phyloP scores from a whole-genome alignment of 2,797 vertebrate genomes.

The Onychomys arenicola region DNA sequence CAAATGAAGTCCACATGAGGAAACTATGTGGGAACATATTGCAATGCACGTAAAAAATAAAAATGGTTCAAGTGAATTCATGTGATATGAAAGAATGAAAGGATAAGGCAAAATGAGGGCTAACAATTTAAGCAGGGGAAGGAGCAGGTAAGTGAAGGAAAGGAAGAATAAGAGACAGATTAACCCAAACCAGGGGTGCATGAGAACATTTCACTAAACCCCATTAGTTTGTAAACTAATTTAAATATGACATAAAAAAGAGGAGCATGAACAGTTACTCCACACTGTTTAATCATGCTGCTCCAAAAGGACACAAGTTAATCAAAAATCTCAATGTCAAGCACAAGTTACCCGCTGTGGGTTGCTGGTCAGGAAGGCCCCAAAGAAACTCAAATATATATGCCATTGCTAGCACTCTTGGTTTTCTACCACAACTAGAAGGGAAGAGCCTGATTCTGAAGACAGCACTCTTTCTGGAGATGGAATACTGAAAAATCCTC shows the following conservation, averaged over 20 bases:
- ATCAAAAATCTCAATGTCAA: background rate
- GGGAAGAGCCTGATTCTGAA: background rate
- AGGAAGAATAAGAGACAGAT: no score
- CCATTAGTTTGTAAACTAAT: background rate
- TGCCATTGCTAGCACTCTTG: background rate
- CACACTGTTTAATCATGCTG: background rate
- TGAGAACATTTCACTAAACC: no score
- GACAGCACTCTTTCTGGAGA: background rate
- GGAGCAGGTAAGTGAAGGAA: no score
- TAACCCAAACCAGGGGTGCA: background rate
- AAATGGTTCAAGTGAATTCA: background rate
- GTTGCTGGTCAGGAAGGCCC: background rate
- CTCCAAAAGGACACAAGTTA: background rate
- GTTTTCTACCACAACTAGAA: background rate
- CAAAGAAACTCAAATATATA: background rate
- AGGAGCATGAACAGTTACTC: background rate
- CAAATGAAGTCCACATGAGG: background rate
- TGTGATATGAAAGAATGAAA: background rate
- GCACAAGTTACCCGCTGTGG: background rate
- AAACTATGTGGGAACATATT: background rate
- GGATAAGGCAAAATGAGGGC: background rate
- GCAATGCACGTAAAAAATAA: background rate
- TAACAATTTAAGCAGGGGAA: background rate
- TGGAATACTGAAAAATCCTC: background rate
- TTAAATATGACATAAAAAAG: background rate